phyloP scores from a whole-genome alignment of 2,888 invertebrate genomes.

The Linyphia triangularis region DNA sequence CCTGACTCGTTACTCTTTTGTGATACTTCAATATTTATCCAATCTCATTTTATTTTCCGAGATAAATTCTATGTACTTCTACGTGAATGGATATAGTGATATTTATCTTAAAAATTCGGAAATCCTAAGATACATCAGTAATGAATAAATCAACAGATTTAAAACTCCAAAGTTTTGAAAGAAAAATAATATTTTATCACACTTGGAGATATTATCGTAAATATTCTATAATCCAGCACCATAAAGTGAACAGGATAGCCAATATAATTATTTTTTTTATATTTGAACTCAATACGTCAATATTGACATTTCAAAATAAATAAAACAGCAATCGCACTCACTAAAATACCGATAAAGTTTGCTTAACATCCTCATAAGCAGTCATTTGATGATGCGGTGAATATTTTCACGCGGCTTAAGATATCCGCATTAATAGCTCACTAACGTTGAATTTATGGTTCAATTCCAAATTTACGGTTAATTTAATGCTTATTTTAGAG shows the following conservation, averaged over 20 bases:
- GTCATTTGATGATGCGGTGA: slow-evolving; percentile 47
- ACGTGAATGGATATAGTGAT: too few relatives aligned
- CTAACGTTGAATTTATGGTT: slow-evolving; percentile 58
- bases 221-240: not conserved
- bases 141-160: too few relatives aligned
- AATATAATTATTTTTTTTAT: slow-evolving; percentile 5
- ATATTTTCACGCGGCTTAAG: slow-evolving; percentile 66
- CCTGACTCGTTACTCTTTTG: too few relatives aligned
- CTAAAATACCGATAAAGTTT: slow-evolving; percentile 53
- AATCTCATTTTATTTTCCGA: too few relatives aligned
- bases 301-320: slow-evolving; percentile 27
- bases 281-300: slow-evolving; percentile 36
- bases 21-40: too few relatives aligned
- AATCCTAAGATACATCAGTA: too few relatives aligned
- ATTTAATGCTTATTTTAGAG: slow-evolving; percentile 67
- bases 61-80: too few relatives aligned
- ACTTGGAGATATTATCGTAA: slow-evolving; percentile 26
- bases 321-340: not conserved
- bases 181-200: not conserved
- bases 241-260: not conserved
- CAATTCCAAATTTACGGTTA: slow-evolving; percentile 65
- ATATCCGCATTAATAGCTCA: slow-evolving; percentile 52
- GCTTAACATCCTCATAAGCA: slow-evolving; percentile 19
- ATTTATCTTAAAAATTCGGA: too few relatives aligned
- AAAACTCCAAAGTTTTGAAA: not conserved